Evolutionary conservation across 2,888 invertebrate genomes (phyloP).

Genomic region (Limnephilus lunatus): DNA sequence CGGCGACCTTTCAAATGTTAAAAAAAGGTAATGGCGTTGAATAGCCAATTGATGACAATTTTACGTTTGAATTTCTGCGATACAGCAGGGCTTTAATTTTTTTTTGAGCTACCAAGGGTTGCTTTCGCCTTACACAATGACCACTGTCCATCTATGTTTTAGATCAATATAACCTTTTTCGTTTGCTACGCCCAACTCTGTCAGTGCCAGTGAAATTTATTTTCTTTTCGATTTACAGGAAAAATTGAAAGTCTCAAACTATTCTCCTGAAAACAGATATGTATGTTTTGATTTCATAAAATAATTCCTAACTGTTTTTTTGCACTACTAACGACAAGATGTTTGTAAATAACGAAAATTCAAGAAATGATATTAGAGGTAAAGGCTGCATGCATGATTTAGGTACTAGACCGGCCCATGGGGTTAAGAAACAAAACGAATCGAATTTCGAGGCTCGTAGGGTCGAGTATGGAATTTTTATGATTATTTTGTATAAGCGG

Average conservation of each 20-base stretch:
- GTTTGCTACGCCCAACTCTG: neutral
- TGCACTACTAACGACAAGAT: neutral
- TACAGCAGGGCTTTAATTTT: no score
- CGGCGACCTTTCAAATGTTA: no score
- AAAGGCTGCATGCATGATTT: neutral
- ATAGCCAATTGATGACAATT: no score
- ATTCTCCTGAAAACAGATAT: neutral
- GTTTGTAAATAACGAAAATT: neutral
- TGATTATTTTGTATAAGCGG: conserved; percentile 21
- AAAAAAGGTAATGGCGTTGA: no score
- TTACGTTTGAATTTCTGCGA: no score
- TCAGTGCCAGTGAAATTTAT: neutral
- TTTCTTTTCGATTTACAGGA: neutral
- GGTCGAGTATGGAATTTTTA: neutral
- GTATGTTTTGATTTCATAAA: neutral
- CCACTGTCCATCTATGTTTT: neutral
- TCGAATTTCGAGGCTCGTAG: conserved; percentile 26
- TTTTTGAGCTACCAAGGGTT: no score
- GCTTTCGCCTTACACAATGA: no score
- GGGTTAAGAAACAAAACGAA: conserved; percentile 20
- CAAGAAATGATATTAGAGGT: neutral
- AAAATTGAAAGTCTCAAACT: neutral
- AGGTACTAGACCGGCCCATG: neutral
- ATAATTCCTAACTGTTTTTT: neutral
- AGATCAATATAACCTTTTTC: neutral